Evolutionary conservation across 2,113 vertebrate genomes (phyloP), one percentile per base, ranked within the genome.

Genomic region (Salminus brasiliensis): DNA sequence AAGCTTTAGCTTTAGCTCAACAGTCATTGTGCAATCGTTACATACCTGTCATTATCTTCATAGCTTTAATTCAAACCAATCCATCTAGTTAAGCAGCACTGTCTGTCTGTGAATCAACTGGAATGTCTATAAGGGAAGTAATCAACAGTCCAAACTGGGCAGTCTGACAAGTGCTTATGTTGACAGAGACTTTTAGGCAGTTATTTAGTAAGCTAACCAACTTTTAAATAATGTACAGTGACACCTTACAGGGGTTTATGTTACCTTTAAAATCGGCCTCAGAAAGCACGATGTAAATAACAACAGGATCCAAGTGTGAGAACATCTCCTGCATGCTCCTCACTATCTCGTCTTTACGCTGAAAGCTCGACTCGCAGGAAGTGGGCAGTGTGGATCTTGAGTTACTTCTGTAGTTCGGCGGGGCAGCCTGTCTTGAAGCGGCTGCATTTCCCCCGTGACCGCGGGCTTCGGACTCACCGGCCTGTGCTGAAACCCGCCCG

Each of bases 241-340:
- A 36, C 34, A 36, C 34, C 3, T 36, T 3, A 36, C 34, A 3
- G 4, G 36, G 9, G 36, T 39, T 39, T 5, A 49, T 1, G 83
- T 92, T 95, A 99, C 98, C 97, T 98, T 95, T 96, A 87, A 98
- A 98, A 85, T 98, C 97, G 86, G 94, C 95, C 89, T 99, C 97
- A 81, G 95, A 95, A 52, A 99, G 94, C 87, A 98, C 94, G 88
- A 99, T 96, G 91, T 96, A 94, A 47, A 99, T 90, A 66, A 99
- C 95, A 77, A 95, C 94, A 1, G 95, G 94, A 85, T 99, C 98
- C 88, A 99, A 87, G 69, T 96, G 93, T 45, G 96, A 95, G 88
- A 99, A 99, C 93, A 99, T 96, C 87, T 98, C 97, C 86, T 94
- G 94, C 94, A 98, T 94, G 81, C 78, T 92, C 81, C 85, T 92